Conservation (phyloP, 2,797 vertebrate species). For the Euphonia xanthogaster region DNA sequence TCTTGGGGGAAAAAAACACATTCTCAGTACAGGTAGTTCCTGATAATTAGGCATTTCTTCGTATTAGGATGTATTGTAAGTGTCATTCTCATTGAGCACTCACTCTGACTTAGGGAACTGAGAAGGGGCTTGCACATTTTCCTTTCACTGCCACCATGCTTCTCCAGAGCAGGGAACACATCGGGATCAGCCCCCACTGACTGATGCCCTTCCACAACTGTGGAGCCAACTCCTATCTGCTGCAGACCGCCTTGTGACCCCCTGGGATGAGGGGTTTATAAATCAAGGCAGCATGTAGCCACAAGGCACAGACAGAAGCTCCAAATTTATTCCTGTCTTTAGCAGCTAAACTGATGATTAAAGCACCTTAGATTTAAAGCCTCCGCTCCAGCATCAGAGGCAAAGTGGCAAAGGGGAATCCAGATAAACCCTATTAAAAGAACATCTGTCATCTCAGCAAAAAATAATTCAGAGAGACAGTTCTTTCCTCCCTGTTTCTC, state of each 20-base stretch:
- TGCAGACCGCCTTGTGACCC: neutral
- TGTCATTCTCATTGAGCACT: no score
- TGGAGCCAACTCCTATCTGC: neutral
- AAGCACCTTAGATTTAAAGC: constrained; percentile 39
- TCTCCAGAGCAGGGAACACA: rapidly evolving
- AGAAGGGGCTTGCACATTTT: neutral
- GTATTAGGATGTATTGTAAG: neutral
- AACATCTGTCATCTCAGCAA: neutral
- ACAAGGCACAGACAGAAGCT: neutral
- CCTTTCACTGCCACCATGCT: rapidly evolving
- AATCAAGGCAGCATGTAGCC: constrained; percentile 9
- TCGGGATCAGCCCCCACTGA: neutral
- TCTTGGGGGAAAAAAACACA: neutral
- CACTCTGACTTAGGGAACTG: neutral
- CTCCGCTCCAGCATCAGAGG: neutral
- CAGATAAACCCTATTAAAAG: neutral
- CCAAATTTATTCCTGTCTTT: constrained; percentile 25
- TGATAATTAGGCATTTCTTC: neutral
- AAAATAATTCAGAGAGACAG: neutral
- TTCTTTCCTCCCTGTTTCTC: neutral
- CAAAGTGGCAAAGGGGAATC: neutral
- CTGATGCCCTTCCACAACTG: neutral
- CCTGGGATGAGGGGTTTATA: neutral
- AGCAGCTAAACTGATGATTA: constrained; percentile 45
- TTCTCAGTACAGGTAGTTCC: neutral